A percentile compares a stretch with the other conserved stretches of the same genome.
Conservation (phyloP, 2,113 vertebrate genomes). For the Centropus bengalensis region DNA sequence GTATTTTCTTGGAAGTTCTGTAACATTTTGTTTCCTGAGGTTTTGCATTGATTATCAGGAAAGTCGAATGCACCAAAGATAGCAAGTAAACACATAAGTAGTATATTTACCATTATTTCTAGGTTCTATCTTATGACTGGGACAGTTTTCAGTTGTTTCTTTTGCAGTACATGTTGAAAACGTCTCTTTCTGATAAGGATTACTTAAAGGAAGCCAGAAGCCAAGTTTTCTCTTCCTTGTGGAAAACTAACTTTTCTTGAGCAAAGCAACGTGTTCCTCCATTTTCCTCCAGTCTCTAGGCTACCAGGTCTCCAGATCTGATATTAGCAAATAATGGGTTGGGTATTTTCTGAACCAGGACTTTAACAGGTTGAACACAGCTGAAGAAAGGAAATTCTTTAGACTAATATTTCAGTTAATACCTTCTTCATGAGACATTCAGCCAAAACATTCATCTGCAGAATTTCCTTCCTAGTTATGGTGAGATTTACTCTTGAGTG, state of each 20-base stretch:
- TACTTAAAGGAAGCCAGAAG: too few relatives aligned
- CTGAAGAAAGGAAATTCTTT: conserved; percentile 31
- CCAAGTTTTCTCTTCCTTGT: background rate
- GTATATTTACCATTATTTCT: background rate
- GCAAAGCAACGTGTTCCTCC: background rate
- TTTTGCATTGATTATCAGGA: background rate
- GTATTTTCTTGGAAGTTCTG: background rate
- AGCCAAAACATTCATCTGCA: conserved; percentile 54
- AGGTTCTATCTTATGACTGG: background rate
- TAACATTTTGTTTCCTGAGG: background rate
- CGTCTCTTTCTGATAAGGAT: background rate
- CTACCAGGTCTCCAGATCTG: background rate
- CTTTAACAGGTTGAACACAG: conserved; percentile 29
- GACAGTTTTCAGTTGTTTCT: background rate
- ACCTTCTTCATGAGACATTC: conserved; percentile 33
- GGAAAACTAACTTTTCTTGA: background rate
- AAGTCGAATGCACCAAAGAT: background rate
- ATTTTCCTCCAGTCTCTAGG: background rate
- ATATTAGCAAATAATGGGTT: background rate
- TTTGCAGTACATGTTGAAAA: background rate
- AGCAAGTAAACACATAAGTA: background rate
- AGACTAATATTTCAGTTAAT: conserved; percentile 54
- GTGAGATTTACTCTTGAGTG: conserved; percentile 25
- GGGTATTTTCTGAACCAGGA: conserved; percentile 13
- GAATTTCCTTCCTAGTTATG: conserved; percentile 50